phyloP scores from a whole-genome alignment of 2,113 vertebrate species.

The Meles meles region DNA sequence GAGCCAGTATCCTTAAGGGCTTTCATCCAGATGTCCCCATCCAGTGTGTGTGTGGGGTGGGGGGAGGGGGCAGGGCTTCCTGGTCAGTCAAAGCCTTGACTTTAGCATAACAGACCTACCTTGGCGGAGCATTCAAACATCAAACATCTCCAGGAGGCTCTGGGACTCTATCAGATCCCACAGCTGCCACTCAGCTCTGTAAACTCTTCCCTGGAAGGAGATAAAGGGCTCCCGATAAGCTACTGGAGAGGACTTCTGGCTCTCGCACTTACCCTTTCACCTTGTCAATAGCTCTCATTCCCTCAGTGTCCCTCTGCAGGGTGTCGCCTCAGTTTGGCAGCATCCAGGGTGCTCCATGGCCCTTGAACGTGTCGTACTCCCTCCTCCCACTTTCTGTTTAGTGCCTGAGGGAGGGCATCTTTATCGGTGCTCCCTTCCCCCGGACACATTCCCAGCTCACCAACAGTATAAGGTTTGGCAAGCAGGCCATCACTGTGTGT shows the following conservation, averaged over 20 bases:
- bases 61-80: neutral
- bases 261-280: neutral
- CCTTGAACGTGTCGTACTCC: neutral
- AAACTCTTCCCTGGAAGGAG: neutral
- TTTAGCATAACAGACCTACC: neutral
- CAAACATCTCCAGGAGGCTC: neutral
- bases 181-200: conserved; percentile 1
- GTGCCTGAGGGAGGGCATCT: neutral
- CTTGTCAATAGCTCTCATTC: neutral
- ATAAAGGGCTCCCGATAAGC: neutral
- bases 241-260: neutral
- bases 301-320: neutral
- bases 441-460: neutral
- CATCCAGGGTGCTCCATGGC: neutral
- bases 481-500: neutral
- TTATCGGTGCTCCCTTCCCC: neutral
- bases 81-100: neutral
- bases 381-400: neutral
- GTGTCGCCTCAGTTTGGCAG: neutral
- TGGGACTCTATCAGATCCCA: neutral
- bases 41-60: neutral
- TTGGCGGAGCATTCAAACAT: neutral
- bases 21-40: neutral
- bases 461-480: neutral
- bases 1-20: neutral